Percentiles rank a stretch among this genome's conserved stretches.
These are phyloP conservation scores for Avahi laniger DNA, from an alignment of 2,797 vertebrate genomes.

Conservation along the genomic window DNA sequence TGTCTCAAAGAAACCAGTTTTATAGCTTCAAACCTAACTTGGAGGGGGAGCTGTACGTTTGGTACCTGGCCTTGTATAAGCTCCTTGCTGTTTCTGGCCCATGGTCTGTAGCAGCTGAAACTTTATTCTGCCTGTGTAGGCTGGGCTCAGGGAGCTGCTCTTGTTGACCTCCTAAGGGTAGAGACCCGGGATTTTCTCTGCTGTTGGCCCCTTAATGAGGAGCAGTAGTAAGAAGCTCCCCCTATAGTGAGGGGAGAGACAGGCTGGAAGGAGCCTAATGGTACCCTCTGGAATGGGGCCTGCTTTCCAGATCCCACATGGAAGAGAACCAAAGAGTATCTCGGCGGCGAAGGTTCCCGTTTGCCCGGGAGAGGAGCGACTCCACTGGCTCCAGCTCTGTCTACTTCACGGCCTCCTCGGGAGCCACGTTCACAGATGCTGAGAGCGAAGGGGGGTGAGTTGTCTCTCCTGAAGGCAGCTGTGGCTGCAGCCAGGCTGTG, in stretches of 20 bases:
- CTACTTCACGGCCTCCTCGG: slow-evolving; percentile 94
- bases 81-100: background rate
- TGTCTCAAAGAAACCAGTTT: background rate
- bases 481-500: background rate
- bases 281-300: background rate
- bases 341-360: slow-evolving; percentile 85
- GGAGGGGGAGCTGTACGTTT: background rate
- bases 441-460: slow-evolving; percentile 95
- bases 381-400: slow-evolving; percentile 94
- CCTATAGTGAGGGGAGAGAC: background rate
- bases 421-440: slow-evolving; percentile 82
- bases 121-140: background rate
- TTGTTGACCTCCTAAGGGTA: background rate
- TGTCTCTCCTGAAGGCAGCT: background rate
- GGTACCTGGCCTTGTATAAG: background rate
- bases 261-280: background rate
- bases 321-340: slow-evolving; percentile 90
- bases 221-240: background rate
- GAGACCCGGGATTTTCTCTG: background rate
- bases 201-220: background rate
- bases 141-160: background rate
- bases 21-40: background rate
- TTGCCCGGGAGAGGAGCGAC: slow-evolving; percentile 90
- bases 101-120: background rate
- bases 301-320: slow-evolving; percentile 88